Percentiles rank a stretch among this genome's conserved stretches.
Conservation (phyloP, 2,797 vertebrate species). For the Sarcophilus harrisii region DNA sequence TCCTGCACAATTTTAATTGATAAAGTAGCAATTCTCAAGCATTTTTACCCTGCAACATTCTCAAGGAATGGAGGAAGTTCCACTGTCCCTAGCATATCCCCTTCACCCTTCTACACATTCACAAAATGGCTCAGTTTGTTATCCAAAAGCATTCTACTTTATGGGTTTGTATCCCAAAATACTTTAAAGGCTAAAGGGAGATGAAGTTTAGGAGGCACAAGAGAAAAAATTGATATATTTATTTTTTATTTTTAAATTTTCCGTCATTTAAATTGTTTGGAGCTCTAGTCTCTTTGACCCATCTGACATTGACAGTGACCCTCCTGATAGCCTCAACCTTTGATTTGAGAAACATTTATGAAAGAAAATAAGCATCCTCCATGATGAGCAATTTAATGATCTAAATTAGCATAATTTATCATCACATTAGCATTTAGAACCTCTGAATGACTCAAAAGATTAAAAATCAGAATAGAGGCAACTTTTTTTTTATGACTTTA, state of each 20-base stretch:
- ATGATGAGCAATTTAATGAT: slow-evolving; percentile 41
- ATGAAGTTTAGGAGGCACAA: neutral
- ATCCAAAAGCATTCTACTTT: neutral
- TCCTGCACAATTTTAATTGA: neutral
- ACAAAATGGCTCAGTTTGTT: neutral
- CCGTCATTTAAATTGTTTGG: neutral
- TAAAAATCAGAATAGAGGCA: slow-evolving; percentile 29
- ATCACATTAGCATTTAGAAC: slow-evolving; percentile 29
- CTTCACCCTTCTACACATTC: neutral
- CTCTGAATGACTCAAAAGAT: neutral
- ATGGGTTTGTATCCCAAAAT: neutral
- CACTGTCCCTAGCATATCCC: neutral
- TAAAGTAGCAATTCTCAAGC: neutral
- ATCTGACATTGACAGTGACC: slow-evolving; percentile 17
- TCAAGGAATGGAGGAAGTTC: neutral
- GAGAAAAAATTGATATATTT: neutral
- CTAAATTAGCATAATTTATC: slow-evolving; percentile 25
- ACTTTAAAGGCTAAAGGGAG: neutral
- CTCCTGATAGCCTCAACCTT: slow-evolving; percentile 30
- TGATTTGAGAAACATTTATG: slow-evolving; percentile 33
- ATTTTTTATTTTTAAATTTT: neutral
- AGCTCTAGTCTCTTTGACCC: neutral
- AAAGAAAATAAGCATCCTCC: slow-evolving; percentile 27
- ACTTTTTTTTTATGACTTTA: neutral
- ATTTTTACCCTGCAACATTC: neutral